Evolutionary conservation across 2,113 vertebrate species (phyloP).

Genomic region (pig (Sus scrofa)): T2T-Sscrofa CM000812.6:54093001-54093500

Average conservation of each 20-base stretch:
- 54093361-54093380: constrained; percentile 22
- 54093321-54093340: constrained; percentile 34
- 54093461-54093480: neutral
- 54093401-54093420: neutral
- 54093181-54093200: constrained; percentile 44
- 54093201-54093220: constrained; percentile 24
- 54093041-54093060: constrained; percentile 30
- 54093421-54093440: neutral
- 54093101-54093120: constrained; percentile 41
- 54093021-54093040: constrained; percentile 36
- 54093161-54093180: constrained; percentile 45
- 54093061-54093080: constrained; percentile 51
- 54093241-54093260: neutral
- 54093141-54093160: constrained; percentile 13
- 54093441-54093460: neutral
- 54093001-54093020: constrained; percentile 43
- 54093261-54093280: constrained; percentile 11
- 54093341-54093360: neutral
- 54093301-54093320: neutral
- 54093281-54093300: constrained; percentile 41
- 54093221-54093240: neutral
- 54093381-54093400: neutral
- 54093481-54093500: constrained; percentile 5
- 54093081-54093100: neutral
- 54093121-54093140: constrained; percentile 69